Evolutionary conservation across 2,113 vertebrate species (phyloP), one percentile per base, ranked within the genome.

Genomic region (Hucho hucho): DNA sequence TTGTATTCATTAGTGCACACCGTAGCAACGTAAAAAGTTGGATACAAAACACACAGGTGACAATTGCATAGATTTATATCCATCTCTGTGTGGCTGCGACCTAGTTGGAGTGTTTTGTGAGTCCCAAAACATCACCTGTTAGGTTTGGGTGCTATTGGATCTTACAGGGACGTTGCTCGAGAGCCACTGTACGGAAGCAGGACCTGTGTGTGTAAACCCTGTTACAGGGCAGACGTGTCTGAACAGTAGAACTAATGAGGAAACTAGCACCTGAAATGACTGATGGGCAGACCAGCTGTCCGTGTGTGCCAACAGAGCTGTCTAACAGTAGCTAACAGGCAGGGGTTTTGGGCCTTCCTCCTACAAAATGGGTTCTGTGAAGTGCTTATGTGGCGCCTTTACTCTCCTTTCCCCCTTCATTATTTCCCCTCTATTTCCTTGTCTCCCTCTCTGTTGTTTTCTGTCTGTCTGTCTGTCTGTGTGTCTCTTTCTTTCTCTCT

Each of bases 201-300:
- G 53, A 56, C 46, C 25, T 61, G 20, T 56, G 70, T 72, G 20
- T 76, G 56, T 75, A 20, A 43, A 63, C 32, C 12, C 4, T 82
- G 7, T 81, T 47, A 59, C 3, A 24, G 64, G 73, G 61, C 79
- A 64, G 61, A 75, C 88, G 70, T 81, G 90, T 59, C 87, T 70
- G 70, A 83, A 88, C 81, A 86, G 74, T 20, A 81, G 76, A 81
- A 76, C 28, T 70, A 58, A 46, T 82, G 78, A 78, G 83, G 84
- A 85, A 89, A 80, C 86, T 84, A 88, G 81, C 87, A 89, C 86
- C 90, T 77, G 76, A 84, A 84, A 89, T 88, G 86, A 88, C 87
- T 89, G 81, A 87, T 87, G 86, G 87, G 66, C 14, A 89, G 76
- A 89, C 79, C 90, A 92, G 89, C 88, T 91, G 89, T 86, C 77